Evolutionary conservation across 2,797 vertebrate species (phyloP), one percentile per base, ranked within the genome.

Genomic region (Artibeus jamaicensis): DNA sequence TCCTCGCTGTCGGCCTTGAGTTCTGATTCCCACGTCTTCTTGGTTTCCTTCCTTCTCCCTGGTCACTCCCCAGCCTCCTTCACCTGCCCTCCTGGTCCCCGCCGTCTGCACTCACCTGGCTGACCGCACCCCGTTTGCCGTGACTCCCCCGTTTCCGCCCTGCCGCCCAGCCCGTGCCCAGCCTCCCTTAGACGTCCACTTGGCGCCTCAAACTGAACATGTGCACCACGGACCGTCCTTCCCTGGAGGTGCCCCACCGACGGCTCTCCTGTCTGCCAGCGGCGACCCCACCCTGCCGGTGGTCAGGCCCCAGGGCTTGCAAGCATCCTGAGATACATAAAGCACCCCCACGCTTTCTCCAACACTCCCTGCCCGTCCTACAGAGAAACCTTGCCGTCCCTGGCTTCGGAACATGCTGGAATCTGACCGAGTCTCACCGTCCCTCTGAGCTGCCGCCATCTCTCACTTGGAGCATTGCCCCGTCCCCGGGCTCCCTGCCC

Each of bases 1-100:
- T n/a, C 22, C 29, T 32, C 18, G 1, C n/a, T 3, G 12, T 22
- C 2, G 1, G n/a, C 9, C 0, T 62, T 12, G 46, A n/a, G 10
- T 5, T 46, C 24, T 12, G 6, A 16, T 6, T 39, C 39, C 32
- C 11, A 0, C 0, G 0, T 3, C 3, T 29, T 18, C 18, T 15
- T 3, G 37, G 26, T 16, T 5, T 26, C 74, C 46, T 50, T n/a
- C 39, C 22, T 26, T 34, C 73, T 70, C 18, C 1, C n/a, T 0
- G 9, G 16, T 26, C 21, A 6, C 65, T 19, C 24, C 10, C 8
- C 21, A 1, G 11, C 14, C 34, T 57, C 37, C 65, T 42, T 32
- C 6, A 0, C 62, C 22, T 0, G 18, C 7, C 39, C 18, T 19
- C 0, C 82, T 59, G 26, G 8, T 11, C 9, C 6, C 21, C 1